Evolutionary conservation across 2,797 vertebrate species (phyloP), one percentile per base, ranked within the genome.

Genomic region (Channallabes apus): DNA sequence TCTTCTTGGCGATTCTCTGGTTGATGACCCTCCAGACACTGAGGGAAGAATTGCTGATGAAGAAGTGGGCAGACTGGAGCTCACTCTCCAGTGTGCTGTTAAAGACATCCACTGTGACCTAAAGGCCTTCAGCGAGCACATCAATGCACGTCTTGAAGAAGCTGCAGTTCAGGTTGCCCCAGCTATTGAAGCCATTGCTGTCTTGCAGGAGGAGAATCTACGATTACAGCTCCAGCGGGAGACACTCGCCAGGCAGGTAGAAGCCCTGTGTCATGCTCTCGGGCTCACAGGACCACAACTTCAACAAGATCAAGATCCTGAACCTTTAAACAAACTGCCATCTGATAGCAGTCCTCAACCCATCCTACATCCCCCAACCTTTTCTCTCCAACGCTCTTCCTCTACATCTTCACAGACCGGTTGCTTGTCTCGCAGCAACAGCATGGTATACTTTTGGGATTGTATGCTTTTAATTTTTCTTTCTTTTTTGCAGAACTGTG

Each of bases 81-180:
- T 89, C 3, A 91, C 88, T 3, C 84, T 96, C 80, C 90, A 85
- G 41, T 92, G 86, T 85, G 95, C 94, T 0, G 83, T 97, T 73
- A 90, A 91, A 56, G 95, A 97, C 88, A 92, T 98, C 78, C 94
- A 91, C 35, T 89, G 38, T n/a, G 96, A 98, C 83, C 91, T 97
- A 84, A 93, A 95, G 90, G 93, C 87, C 0, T 97, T 97, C 51
- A 89, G 91, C 78, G 93, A 88, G 46, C 91, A 46, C 0, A 89
- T 97, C 83, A 92, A 97, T 82, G 93, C 86, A 73, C 94, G 90
- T 18, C 90, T 98, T 2, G 93, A 95, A 87, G 91, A 90, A 87
- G 94, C 92, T 0, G 86, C 90, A 7, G 83, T 79, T 38, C 87
- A 73, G 24, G 87, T 97, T 89, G 89, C 92, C 85, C 94, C 93